These are phyloP conservation scores for Bradypus variegatus DNA, from an alignment of 2,797 vertebrate genomes.

Conservation along the genomic window DNA sequence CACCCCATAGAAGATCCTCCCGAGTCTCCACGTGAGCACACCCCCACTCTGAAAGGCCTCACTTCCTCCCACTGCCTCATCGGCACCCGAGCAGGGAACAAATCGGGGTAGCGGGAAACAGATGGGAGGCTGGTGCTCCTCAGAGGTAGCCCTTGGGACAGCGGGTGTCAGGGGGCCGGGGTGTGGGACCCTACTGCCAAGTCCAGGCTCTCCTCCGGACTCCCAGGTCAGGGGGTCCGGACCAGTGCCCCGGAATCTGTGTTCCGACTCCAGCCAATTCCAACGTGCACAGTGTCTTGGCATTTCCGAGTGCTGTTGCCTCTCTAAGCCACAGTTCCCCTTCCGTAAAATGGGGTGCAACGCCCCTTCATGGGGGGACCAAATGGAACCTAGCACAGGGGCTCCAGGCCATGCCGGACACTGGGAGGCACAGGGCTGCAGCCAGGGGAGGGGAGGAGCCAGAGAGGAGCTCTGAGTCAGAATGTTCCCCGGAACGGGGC, in stretches of 20 bases:
- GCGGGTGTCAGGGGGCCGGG: too few species aligned
- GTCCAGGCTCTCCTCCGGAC: neutral
- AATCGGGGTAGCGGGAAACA: too few species aligned
- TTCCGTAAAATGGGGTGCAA: neutral
- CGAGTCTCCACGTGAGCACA: neutral
- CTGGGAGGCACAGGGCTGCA: too few species aligned
- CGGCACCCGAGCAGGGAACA: too few species aligned
- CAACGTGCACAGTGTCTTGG: neutral
- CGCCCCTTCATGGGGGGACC: neutral
- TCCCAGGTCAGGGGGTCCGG: accelerated
- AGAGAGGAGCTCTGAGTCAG: too few species aligned
- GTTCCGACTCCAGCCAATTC: too few species aligned
- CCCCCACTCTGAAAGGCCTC: neutral
- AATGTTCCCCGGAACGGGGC: too few species aligned
- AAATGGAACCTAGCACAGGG: neutral
- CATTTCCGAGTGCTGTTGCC: neutral
- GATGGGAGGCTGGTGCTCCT: neutral
- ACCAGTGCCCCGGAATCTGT: too few species aligned
- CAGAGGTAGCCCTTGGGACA: neutral
- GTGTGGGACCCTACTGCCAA: too few species aligned
- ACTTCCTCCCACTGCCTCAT: neutral
- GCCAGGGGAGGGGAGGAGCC: too few species aligned
- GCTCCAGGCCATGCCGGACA: too few species aligned
- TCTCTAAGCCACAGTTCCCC: neutral
- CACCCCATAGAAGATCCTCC: neutral